A percentile compares a stretch with the other conserved stretches of the same genome.
Evolutionary conservation across 92 coral and sea anemone genomes (phyloP).

Genomic region (Phenganax marumi): DNA sequence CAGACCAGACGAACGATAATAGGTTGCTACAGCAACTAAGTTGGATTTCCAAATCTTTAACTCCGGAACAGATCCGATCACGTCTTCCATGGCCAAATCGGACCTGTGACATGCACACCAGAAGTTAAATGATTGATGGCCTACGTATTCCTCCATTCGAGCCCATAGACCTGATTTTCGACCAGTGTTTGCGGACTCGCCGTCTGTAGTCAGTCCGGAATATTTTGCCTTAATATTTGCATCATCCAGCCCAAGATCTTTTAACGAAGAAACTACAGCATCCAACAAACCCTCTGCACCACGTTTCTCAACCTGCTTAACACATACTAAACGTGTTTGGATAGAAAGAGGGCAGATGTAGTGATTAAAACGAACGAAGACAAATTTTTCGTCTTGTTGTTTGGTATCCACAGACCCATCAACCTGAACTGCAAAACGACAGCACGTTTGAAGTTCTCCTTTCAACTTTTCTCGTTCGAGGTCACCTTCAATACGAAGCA

Average conservation of each 20-base stretch:
- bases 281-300: slow-evolving; percentile 25
- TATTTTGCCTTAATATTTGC: slow-evolving; percentile 5
- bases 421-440: slow-evolving; percentile 8
- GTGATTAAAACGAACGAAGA: slow-evolving; percentile 1
- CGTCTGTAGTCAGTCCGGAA: slow-evolving; percentile 14
- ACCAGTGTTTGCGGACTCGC: slow-evolving; percentile 12
- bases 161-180: slow-evolving; percentile 25
- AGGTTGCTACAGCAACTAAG: slow-evolving; percentile 4
- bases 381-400: slow-evolving; percentile 6
- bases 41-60: slow-evolving; percentile 16
- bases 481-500: background rate
- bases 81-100: slow-evolving; percentile 27
- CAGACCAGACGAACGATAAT: slow-evolving; percentile 14
- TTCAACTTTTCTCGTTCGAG: slow-evolving; percentile 24
- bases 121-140: slow-evolving; percentile 20
- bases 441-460: slow-evolving; percentile 3
- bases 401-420: slow-evolving; percentile 22
- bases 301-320: slow-evolving; percentile 21
- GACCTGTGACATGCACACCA: slow-evolving; percentile 25
- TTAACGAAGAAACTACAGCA: slow-evolving; percentile 26
- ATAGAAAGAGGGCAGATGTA: slow-evolving; percentile 6
- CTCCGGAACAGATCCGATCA: slow-evolving; percentile 7
- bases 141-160: slow-evolving; percentile 22
- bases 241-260: slow-evolving; percentile 20
- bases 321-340: slow-evolving; percentile 29